Conservation (phyloP, 1,140 invertebrate species). For the Pentalonia nigronervosa region DNA sequence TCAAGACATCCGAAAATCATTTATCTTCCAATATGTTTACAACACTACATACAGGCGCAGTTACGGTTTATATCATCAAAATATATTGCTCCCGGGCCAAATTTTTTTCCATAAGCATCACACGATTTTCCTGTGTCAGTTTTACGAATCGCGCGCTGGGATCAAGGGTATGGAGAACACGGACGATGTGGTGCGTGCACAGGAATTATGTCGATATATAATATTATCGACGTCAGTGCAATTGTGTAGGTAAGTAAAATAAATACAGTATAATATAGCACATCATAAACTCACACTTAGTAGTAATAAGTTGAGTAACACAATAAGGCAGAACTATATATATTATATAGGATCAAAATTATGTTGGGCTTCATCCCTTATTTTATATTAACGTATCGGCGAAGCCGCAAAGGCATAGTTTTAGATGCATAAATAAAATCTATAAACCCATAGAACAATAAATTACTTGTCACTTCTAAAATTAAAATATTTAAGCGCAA, state of each 20-base stretch:
- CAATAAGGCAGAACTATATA: not conserved
- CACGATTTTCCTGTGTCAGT: not conserved
- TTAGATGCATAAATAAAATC: not conserved
- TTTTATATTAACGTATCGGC: not conserved
- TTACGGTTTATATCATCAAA: not conserved
- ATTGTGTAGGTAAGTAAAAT: conserved; percentile 7
- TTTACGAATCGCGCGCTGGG: not conserved
- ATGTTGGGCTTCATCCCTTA: not conserved
- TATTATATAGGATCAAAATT: not conserved
- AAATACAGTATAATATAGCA: not conserved
- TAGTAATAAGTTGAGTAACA: not conserved
- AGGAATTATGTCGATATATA: not conserved
- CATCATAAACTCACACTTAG: not conserved
- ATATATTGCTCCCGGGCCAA: not conserved
- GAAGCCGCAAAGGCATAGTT: not conserved
- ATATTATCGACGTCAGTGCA: not conserved
- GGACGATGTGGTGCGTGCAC: not conserved
- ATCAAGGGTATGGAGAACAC: not conserved
- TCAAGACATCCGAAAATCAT: not conserved
- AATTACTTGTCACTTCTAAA: not conserved
- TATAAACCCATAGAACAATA: not conserved
- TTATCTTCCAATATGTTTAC: not conserved
- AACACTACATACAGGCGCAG: not conserved
- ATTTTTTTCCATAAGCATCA: not conserved
- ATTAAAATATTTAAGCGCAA: not conserved